These are phyloP conservation scores for cat (Felis catus) DNA, from an alignment of 2,113 vertebrate genomes.

Conservation along the genomic window DNA sequence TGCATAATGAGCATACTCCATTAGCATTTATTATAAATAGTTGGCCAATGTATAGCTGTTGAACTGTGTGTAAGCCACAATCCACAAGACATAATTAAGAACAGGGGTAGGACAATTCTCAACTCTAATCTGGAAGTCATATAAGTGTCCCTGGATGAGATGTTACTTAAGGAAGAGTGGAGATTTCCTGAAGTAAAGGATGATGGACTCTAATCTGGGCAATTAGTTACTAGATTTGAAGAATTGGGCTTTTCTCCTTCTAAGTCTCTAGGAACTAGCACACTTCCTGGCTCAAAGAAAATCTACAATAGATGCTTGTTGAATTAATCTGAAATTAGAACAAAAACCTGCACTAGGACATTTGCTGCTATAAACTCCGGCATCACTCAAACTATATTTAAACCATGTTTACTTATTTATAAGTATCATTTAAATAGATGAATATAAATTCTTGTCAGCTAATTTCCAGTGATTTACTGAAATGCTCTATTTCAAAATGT, in stretches of 20 bases:
- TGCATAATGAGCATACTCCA: neutral
- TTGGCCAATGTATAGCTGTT: neutral
- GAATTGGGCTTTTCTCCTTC: neutral
- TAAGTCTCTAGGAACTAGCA: neutral
- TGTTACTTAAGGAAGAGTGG: neutral
- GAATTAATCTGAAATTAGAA: constrained; percentile 55
- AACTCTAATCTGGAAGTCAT: neutral
- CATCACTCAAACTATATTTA: constrained; percentile 76
- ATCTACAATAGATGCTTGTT: neutral
- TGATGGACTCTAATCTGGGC: neutral
- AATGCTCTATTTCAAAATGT: constrained; percentile 81
- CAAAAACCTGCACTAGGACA: constrained; percentile 49
- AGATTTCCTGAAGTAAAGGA: neutral
- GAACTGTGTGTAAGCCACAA: neutral
- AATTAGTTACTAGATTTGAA: neutral
- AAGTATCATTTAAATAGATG: constrained; percentile 80
- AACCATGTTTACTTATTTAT: constrained; percentile 80
- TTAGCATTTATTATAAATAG: neutral
- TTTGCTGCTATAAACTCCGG: constrained; percentile 36
- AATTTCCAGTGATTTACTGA: constrained; percentile 80
- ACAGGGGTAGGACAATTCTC: neutral
- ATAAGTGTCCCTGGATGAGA: neutral
- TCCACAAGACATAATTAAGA: neutral
- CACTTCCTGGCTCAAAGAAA: neutral
- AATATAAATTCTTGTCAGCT: constrained; percentile 74